Base-by-base conservation (phyloP, 2,113 vertebrate genomes). In the Pagrus major region DNA sequence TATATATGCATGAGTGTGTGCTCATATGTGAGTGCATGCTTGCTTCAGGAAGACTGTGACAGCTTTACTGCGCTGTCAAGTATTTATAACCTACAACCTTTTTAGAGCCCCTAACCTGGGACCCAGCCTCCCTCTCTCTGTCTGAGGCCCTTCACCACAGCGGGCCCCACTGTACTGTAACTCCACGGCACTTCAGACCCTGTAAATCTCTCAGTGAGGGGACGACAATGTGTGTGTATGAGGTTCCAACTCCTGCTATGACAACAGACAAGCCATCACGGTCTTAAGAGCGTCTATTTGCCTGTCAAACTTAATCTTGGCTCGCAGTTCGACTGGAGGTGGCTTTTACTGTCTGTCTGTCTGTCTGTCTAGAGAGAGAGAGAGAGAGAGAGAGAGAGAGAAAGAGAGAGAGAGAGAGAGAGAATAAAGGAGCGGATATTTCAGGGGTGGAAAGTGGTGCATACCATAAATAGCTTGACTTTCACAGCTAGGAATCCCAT, bases 81-180 rank as follows among this genome's bases (percentile, higher is more conserved):
- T 93, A 92, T 93, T 94, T 94, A 93, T 92, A 92, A 92, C 92
- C 90, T 89, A 67, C 83, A 91, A 91, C 86, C 90, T 86, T 92
- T 90, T 86, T 39, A 84, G 84, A 88, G 87, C 75, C 78, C 83
- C 82, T 70, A 72, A 87, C 80, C 76, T 77, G 35, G 81, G 79
- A 75, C 67, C 64, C 46, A 27, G 68, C 80, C 71, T 59, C 64
- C 64, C 84, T 79, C 67, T 71, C 65, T 84, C 51, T 1, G 72
- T 84, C 83, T 84, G 66, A 79, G 81, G 63, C 47, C 80, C 68
- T n/a, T 72, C 86, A 54, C 78, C 56, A 27, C 76, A 71, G 78
- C 56, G 20, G 85, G 75, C 75, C 85, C 73, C 10, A 0, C 75
- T 46, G 74, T 63, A 85, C 86, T 80, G 86, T 75, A 91, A 83